phyloP scores from a whole-genome alignment of 2,888 invertebrate species.

The Pachliopta kotzebuea region DNA sequence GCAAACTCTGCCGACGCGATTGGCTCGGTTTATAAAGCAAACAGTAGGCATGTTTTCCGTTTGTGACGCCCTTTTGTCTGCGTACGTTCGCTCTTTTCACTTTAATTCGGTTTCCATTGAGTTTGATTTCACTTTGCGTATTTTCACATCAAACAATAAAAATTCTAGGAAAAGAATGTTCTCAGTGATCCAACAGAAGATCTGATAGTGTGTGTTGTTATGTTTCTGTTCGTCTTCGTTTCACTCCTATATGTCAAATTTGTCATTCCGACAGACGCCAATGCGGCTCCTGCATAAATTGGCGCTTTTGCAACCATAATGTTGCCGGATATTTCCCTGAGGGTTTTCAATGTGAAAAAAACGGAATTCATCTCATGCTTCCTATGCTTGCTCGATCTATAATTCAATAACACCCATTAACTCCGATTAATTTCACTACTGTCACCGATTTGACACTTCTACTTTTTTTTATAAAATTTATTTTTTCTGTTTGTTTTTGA shows the following conservation, averaged over 20 bases:
- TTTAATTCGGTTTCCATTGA: constrained; percentile 42
- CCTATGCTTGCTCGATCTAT: constrained; percentile 59
- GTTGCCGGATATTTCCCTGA: constrained; percentile 68
- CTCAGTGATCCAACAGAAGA: too few relatives aligned
- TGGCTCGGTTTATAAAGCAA: constrained; percentile 69
- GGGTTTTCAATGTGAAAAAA: constrained; percentile 65
- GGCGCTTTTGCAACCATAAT: constrained; percentile 65
- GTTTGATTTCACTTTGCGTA: constrained; percentile 21
- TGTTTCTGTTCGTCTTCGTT: constrained; percentile 45
- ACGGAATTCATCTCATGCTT: constrained; percentile 53
- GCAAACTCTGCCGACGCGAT: constrained; percentile 58
- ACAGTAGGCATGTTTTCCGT: constrained; percentile 60
- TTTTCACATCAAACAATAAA: constrained; percentile 11
- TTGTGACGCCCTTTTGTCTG: constrained; percentile 49
- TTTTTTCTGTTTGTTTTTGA: too few relatives aligned
- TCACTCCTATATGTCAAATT: constrained; percentile 58
- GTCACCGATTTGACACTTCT: constrained; percentile 37
- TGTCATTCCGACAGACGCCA: constrained; percentile 64
- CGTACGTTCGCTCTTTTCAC: constrained; percentile 40
- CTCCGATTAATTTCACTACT: constrained; percentile 38
- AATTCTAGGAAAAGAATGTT: too few relatives aligned
- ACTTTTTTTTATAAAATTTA: background rate
- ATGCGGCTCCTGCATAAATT: constrained; percentile 70
- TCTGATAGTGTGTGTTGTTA: too few relatives aligned
- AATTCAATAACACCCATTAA: constrained; percentile 40